Evolutionary conservation across 2,888 invertebrate species (phyloP).

Genomic region (Bembecia ichneumoniformis): DNA sequence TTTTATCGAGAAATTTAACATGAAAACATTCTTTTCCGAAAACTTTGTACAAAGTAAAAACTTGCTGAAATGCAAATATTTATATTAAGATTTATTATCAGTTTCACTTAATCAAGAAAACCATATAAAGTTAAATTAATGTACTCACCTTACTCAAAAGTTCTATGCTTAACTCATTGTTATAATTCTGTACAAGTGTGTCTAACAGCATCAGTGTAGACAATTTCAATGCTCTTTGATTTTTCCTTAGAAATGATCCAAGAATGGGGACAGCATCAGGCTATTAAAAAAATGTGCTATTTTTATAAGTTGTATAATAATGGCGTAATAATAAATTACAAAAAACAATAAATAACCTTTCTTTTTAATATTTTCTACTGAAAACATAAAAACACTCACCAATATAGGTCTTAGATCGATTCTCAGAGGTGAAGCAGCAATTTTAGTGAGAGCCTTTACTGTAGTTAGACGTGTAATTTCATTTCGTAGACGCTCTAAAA

Average conservation of each 20-base stretch:
- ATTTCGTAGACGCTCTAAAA: slow-evolving; percentile 94
- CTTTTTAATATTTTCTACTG: not conserved
- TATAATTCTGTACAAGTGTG: slow-evolving; percentile 91
- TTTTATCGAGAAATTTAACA: no score
- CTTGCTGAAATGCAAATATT: no score
- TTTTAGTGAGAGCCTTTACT: slow-evolving; percentile 95
- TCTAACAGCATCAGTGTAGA: slow-evolving; percentile 91
- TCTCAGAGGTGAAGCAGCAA: slow-evolving; percentile 90
- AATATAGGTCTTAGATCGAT: slow-evolving; percentile 87
- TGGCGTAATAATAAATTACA: not conserved
- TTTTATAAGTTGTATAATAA: not conserved
- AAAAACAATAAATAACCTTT: not conserved
- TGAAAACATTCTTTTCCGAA: no score
- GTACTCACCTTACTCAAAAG: slow-evolving; percentile 77
- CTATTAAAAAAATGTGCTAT: slow-evolving; percentile 37
- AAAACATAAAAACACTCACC: slow-evolving; percentile 49
- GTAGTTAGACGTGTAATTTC: slow-evolving; percentile 97
- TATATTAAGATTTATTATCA: no score
- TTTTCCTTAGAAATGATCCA: slow-evolving; percentile 95
- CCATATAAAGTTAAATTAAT: not conserved
- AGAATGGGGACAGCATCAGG: slow-evolving; percentile 92
- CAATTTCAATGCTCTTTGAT: slow-evolving; percentile 94
- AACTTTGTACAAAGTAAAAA: no score
- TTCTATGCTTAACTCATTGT: slow-evolving; percentile 77
- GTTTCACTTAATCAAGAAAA: no score